Evolutionary conservation across 37 sponge, comb jelly and placozoan genomes (phyloP).

Genomic region (Axinella damicornis): DNA sequence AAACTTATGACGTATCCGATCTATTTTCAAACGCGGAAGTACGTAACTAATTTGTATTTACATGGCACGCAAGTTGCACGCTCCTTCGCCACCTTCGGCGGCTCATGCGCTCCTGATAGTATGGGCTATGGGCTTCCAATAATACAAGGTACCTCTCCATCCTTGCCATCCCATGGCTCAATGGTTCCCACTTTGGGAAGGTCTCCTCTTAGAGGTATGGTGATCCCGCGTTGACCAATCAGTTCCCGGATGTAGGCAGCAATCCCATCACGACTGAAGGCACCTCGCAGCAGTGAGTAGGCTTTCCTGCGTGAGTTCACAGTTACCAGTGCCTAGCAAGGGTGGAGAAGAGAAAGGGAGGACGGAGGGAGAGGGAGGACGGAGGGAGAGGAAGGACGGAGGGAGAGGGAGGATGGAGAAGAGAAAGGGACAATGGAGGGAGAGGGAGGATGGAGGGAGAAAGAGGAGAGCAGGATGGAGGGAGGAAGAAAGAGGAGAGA

Average conservation of each 20-base stretch:
- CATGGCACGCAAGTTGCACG: too few species aligned
- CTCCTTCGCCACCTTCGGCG: too few species aligned
- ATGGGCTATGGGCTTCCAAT: too few species aligned
- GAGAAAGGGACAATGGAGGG: neutral
- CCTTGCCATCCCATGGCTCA: conserved; percentile 98
- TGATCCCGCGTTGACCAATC: conserved; percentile 63
- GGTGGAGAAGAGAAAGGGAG: neutral
- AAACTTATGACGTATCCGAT: too few species aligned
- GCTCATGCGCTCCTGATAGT: too few species aligned
- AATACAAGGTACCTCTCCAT: conserved; percentile 79
- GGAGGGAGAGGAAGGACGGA: neutral
- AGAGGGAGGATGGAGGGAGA: neutral
- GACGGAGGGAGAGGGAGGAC: neutral
- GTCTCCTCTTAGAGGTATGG: conserved; percentile 58
- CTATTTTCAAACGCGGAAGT: too few species aligned
- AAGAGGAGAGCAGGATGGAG: neutral
- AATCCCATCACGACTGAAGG: conserved; percentile 85
- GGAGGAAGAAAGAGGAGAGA: neutral
- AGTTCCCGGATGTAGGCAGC: conserved; percentile 83
- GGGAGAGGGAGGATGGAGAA: neutral
- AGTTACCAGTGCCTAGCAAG: conserved; percentile 76
- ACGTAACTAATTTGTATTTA: too few species aligned
- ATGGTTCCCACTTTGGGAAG: conserved; percentile 57
- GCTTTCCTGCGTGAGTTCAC: conserved; percentile 80
- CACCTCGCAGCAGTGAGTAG: conserved; percentile 76